Evolutionary conservation across 2,113 vertebrate genomes (phyloP).

Genomic region (Oreochromis niloticus): DNA sequence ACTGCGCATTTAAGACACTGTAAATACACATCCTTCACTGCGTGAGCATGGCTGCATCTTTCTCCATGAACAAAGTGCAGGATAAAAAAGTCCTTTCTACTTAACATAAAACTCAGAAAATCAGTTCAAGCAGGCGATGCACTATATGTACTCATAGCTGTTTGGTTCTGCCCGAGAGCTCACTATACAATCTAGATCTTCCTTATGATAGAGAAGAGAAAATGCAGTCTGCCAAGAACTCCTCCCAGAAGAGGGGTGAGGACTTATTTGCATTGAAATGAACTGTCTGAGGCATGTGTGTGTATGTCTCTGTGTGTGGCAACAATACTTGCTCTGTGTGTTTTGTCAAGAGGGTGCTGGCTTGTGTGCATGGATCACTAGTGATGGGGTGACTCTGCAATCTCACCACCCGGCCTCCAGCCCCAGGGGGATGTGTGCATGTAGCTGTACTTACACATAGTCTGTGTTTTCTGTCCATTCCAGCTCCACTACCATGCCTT

Average conservation of each 20-base stretch:
- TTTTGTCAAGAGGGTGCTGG: constrained; percentile 9
- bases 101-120: constrained; percentile 45
- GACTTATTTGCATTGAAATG: constrained; percentile 71
- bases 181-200: constrained; percentile 40
- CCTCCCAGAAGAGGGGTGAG: constrained; percentile 25
- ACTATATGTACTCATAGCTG: constrained; percentile 1
- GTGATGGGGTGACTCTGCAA: constrained; percentile 44
- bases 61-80: neutral
- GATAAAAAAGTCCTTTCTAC: constrained; percentile 1
- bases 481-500: neutral
- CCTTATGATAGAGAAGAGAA: constrained; percentile 47
- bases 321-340: neutral
- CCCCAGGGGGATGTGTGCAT: neutral
- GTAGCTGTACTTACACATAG: constrained; percentile 17
- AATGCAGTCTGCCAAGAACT: constrained; percentile 36
- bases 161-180: constrained; percentile 36
- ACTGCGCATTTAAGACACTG: neutral
- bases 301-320: neutral
- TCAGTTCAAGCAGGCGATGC: constrained; percentile 10
- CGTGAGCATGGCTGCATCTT: neutral
- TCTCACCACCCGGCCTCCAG: neutral
- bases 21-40: constrained; percentile 1
- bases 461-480: neutral
- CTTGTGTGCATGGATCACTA: constrained; percentile 39
- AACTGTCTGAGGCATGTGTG: constrained; percentile 26